Conservation (phyloP, 2,888 invertebrate species). For the Sussaba pulchella region DNA sequence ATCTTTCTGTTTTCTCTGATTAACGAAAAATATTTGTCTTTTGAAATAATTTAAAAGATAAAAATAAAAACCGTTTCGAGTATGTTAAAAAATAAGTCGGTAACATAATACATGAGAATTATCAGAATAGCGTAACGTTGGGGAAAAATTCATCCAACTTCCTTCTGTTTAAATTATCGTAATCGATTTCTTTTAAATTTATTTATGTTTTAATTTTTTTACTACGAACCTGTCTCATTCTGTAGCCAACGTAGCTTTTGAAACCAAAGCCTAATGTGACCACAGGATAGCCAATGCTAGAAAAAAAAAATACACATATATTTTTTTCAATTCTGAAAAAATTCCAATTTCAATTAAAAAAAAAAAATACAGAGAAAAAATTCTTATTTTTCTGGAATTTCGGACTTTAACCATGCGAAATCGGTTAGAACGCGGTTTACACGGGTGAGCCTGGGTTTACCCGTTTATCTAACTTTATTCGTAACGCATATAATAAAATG, state of each 20-base stretch:
- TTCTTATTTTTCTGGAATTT: background rate
- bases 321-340: too few relatives aligned
- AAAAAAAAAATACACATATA: conserved; percentile 81
- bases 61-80: too few relatives aligned
- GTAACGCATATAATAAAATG: background rate
- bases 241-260: conserved; percentile 96
- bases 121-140: too few relatives aligned
- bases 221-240: conserved; percentile 90
- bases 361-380: background rate
- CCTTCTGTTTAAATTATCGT: background rate
- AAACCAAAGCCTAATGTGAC: conserved; percentile 98
- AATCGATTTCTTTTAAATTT: conserved; percentile 1
- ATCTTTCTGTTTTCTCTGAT: conserved; percentile 95
- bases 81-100: too few relatives aligned
- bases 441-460: too few relatives aligned
- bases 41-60: too few relatives aligned
- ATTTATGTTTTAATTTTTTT: background rate
- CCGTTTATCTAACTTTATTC: background rate
- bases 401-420: too few relatives aligned
- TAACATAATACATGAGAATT: too few relatives aligned
- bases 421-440: too few relatives aligned
- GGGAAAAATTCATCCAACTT: background rate
- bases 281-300: conserved; percentile 96
- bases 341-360: conserved; percentile 13
- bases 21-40: conserved; percentile 69